These are phyloP conservation scores for Mellivora capensis DNA, from an alignment of 2,113 vertebrate species.

Conservation along the genomic window DNA sequence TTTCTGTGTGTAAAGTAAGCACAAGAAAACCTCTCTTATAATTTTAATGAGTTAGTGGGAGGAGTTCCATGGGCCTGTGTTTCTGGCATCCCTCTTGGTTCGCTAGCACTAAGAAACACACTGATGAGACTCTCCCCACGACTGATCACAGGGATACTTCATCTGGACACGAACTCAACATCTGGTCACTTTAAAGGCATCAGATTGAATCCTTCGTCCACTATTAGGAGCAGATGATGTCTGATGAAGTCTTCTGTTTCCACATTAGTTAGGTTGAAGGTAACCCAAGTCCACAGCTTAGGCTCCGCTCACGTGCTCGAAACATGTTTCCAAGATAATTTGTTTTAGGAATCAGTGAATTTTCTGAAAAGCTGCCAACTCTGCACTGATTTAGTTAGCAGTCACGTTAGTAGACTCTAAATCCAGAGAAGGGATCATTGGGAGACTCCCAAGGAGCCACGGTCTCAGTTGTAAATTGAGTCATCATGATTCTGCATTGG, in stretches of 20 bases:
- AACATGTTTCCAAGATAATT: neutral
- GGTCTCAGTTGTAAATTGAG: neutral
- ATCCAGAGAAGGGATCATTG: too few relatives aligned
- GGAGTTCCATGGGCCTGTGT: neutral
- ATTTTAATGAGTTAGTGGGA: neutral
- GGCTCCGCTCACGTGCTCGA: neutral
- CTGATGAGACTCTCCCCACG: neutral
- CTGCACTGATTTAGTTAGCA: neutral
- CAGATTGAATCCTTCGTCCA: neutral
- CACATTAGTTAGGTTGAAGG: neutral
- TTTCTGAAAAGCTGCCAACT: neutral
- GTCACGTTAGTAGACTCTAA: neutral
- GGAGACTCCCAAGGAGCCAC: rapidly evolving
- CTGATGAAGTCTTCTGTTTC: neutral
- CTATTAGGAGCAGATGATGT: neutral
- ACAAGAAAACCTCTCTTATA: neutral
- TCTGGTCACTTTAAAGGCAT: neutral
- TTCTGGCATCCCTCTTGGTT: neutral
- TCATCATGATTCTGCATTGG: too few relatives aligned
- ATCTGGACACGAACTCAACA: neutral
- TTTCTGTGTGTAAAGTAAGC: neutral
- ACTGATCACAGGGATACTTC: neutral
- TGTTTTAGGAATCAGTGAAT: neutral
- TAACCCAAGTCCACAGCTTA: neutral
- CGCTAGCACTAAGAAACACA: neutral